Percentiles rank a stretch among this genome's conserved stretches.
These are phyloP conservation scores for Intellagama lesueurii DNA, from an alignment of 2,797 vertebrate species.

Conservation along the genomic window DNA sequence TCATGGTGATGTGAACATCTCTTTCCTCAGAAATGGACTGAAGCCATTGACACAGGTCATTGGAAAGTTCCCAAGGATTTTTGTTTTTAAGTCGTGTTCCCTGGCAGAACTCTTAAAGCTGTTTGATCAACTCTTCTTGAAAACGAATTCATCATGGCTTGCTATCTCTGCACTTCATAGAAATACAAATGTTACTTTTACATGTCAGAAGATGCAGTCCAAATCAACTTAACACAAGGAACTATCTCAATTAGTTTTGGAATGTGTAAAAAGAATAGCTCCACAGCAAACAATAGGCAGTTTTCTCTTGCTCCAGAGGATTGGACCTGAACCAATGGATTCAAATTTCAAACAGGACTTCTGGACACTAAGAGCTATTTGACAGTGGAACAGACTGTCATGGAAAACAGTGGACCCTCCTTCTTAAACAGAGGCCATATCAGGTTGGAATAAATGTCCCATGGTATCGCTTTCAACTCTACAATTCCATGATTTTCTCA, in stretches of 20 bases:
- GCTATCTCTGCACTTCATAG: constrained; percentile 15
- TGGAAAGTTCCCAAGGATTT: constrained; percentile 26
- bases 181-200: not conserved
- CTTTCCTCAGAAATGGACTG: constrained; percentile 31
- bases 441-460: too few relatives aligned
- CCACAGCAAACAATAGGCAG: not conserved
- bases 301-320: too few relatives aligned
- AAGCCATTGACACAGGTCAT: constrained; percentile 27
- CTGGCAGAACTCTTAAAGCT: constrained; percentile 2
- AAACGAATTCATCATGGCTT: constrained; percentile 6
- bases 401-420: too few relatives aligned
- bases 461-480: too few relatives aligned
- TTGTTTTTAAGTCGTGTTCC: constrained; percentile 33
- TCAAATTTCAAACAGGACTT: too few relatives aligned
- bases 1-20: constrained; percentile 23
- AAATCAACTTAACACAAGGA: not conserved
- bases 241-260: not conserved
- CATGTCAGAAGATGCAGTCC: not conserved
- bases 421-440: too few relatives aligned
- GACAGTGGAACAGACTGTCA: too few relatives aligned
- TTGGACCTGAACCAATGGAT: not conserved
- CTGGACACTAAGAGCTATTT: too few relatives aligned
- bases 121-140: constrained; percentile 26
- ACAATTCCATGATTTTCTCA: too few relatives aligned
- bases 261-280: not conserved